Conservation (phyloP, 2,797 vertebrate genomes). For the Neostethus bicornis region DNA sequence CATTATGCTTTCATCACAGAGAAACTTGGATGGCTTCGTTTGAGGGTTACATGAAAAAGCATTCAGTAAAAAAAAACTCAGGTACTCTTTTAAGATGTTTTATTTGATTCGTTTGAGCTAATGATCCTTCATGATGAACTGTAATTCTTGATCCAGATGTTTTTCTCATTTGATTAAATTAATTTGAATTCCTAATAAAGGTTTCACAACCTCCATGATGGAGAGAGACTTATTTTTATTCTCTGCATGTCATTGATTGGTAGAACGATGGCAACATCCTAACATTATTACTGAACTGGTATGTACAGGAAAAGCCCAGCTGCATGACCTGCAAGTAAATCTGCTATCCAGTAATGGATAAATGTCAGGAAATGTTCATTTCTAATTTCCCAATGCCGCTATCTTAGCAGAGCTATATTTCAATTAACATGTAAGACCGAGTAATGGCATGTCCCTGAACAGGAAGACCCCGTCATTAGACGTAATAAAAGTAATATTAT, state of each 20-base stretch:
- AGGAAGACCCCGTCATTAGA: constrained; percentile 46
- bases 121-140: constrained; percentile 4
- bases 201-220: constrained; percentile 7
- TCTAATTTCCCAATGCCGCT: constrained; percentile 26
- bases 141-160: constrained; percentile 14
- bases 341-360: constrained; percentile 18
- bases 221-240: not conserved
- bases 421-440: constrained; percentile 48
- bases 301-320: constrained; percentile 18
- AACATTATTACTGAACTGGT: not conserved
- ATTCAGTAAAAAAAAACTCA: constrained; percentile 23
- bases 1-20: constrained; percentile 52
- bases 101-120: constrained; percentile 1
- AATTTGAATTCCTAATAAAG: constrained; percentile 13
- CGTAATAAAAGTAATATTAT: constrained; percentile 68
- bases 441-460: constrained; percentile 36
- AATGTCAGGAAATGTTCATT: constrained; percentile 33
- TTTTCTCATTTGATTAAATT: constrained; percentile 13
- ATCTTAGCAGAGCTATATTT: constrained; percentile 41
- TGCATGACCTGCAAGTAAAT: constrained; percentile 28
- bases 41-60: constrained; percentile 46
- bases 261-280: constrained; percentile 24
- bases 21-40: constrained; percentile 46
- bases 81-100: constrained; percentile 4
- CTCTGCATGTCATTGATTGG: constrained; percentile 4